A percentile compares a stretch with the other conserved stretches of the same genome.
Evolutionary conservation across 35 echinoderm and acorn worm species (phyloP).

Genomic region (Eucidaris tribuloides): DNA sequence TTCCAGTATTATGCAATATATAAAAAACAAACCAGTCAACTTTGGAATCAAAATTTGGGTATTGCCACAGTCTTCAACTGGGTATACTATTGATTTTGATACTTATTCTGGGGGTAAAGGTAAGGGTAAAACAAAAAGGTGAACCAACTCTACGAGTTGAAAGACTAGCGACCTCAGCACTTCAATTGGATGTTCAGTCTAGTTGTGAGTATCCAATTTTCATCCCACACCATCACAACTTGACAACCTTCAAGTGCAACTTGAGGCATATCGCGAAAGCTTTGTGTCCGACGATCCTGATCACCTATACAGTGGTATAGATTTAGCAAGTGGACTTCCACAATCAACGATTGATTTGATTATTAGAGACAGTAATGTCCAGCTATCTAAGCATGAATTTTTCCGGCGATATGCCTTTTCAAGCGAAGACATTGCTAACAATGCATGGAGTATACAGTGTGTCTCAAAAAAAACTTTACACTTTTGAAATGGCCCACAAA

Average conservation of each 20-base stretch:
- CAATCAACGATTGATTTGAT: not conserved
- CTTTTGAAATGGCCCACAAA: no score
- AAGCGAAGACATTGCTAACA: not conserved
- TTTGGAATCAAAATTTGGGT: constrained; percentile 14
- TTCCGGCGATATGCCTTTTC: not conserved
- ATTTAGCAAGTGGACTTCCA: not conserved
- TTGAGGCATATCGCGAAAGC: not conserved
- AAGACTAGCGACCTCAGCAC: not conserved
- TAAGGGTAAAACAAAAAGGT: no score
- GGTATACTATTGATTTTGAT: constrained; percentile 7
- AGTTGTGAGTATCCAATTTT: no score
- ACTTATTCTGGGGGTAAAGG: constrained; percentile 3
- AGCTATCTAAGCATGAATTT: not conserved
- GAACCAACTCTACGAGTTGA: no score
- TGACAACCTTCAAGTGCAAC: not conserved
- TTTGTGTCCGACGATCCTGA: not conserved
- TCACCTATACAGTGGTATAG: not conserved
- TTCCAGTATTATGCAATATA: constrained; percentile 5
- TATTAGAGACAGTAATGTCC: not conserved
- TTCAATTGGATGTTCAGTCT: not conserved
- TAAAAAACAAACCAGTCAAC: constrained; percentile 33
- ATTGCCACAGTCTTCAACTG: not conserved
- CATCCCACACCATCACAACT: not conserved
- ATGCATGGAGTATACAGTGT: not conserved
- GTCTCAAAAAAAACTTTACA: no score